These are phyloP conservation scores for Miltochrista miniata DNA, from an alignment of 2,888 invertebrate genomes.

Conservation along the genomic window DNA sequence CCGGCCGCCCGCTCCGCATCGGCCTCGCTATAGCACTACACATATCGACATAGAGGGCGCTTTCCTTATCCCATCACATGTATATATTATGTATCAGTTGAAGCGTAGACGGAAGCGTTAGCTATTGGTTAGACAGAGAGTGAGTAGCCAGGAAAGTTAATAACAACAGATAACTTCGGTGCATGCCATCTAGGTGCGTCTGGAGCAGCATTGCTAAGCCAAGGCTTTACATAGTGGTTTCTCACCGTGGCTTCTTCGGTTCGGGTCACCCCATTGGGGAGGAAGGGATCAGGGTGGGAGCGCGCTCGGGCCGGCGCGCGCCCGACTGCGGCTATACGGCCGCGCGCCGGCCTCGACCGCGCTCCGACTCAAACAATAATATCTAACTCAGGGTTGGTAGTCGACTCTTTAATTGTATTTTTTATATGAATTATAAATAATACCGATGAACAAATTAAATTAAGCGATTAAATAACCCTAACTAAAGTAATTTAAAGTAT, in stretches of 20 bases:
- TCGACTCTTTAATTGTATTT: conserved; percentile 78
- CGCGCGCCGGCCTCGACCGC: conserved; percentile 58
- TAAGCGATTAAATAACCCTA: conserved; percentile 83
- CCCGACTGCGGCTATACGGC: conserved; percentile 44
- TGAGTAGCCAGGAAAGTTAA: conserved; percentile 77
- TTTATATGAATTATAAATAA: conserved; percentile 74
- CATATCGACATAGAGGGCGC: conserved; percentile 85
- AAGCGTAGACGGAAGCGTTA: conserved; percentile 78
- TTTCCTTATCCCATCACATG: conserved; percentile 90
- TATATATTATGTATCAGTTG: conserved; percentile 63
- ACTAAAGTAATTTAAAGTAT: conserved; percentile 79
- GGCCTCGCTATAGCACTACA: conserved; percentile 70
- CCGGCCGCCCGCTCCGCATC: conserved; percentile 81
- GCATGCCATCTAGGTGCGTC: conserved; percentile 77
- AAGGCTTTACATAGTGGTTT: conserved; percentile 78
- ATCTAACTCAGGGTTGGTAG: conserved; percentile 71
- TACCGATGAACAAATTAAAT: conserved; percentile 82
- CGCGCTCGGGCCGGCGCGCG: conserved; percentile 60
- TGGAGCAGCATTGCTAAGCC: conserved; percentile 78
- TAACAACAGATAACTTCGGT: conserved; percentile 58
- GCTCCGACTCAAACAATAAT: conserved; percentile 53
- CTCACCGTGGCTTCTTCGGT: conserved; percentile 80
- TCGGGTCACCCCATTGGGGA: conserved; percentile 69
- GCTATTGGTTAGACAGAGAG: conserved; percentile 65
- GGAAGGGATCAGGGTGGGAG: conserved; percentile 58